Conservation (phyloP, 23 tunicate genomes). For the Styela plicata region DNA sequence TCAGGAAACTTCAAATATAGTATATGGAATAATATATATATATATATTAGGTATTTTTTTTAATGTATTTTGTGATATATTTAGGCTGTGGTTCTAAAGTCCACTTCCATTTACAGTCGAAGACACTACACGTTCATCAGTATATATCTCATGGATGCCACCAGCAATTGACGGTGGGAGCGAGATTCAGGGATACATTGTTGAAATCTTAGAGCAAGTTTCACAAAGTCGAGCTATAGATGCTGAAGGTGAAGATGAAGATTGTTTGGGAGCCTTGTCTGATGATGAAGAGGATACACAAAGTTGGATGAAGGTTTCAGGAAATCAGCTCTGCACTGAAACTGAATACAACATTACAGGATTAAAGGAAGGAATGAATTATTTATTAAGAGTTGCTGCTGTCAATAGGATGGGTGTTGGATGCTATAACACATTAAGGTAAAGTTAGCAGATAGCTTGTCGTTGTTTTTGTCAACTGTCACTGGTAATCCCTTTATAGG, state of each 20-base stretch:
- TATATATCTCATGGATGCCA: constrained; percentile 66
- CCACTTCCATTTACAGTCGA: constrained; percentile 41
- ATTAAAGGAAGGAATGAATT: constrained; percentile 45
- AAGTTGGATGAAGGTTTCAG: constrained; percentile 79
- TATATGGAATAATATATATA: too few species aligned
- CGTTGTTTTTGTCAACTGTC: too few species aligned
- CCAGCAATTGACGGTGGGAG: constrained; percentile 91
- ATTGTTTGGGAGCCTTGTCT: not conserved
- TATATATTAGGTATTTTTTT: too few species aligned
- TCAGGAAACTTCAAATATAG: too few species aligned
- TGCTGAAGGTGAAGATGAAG: not conserved
- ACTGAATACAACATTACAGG: constrained; percentile 61
- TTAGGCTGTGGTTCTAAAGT: too few species aligned
- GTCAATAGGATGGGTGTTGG: constrained; percentile 83
- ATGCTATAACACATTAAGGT: constrained; percentile 36
- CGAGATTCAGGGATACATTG: constrained; percentile 66
- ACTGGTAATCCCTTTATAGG: too few species aligned
- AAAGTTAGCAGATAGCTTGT: too few species aligned
- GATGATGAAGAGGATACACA: constrained; percentile 30
- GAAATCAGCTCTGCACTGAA: constrained; percentile 38
- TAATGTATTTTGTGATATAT: too few species aligned
- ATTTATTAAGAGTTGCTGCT: constrained; percentile 92
- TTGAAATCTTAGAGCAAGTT: constrained; percentile 47
- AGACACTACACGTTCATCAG: constrained; percentile 82
- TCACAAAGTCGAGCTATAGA: not conserved